Evolutionary conservation across 30 jellyfish, hydroid and myxozoan species (phyloP), one percentile per base, ranked within the genome.

Genomic region (Turritopsis dohrnii): DNA sequence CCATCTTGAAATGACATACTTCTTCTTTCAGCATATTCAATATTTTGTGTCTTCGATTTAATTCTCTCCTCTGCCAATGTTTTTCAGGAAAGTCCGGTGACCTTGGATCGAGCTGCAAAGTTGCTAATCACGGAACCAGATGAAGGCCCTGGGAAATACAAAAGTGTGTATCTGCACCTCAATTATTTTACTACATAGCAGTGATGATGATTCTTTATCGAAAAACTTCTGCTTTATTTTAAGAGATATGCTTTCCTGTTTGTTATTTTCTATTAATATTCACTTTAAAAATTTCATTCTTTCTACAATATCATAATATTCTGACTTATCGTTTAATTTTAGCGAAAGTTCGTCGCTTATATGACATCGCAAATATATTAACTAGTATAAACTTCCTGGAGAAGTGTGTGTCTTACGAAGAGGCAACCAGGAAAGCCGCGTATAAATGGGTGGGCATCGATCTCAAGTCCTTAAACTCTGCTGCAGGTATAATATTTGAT

Each of bases 271-370:
- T 18, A 21, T 29, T 0, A 18, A 16, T 21, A 18, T 72, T 18
- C 21, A 72, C 28, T 29, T 21, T 60, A 60, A 60, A 21, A 23
- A 60, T 60, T 54, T 23, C 73, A 18, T 21, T 18, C 0, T 60
- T 54, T 54, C n/a, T 54, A 54, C n/a, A 54, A 54, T 54, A n/a
- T n/a, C 72, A 18, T 5, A 28, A 83, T 7, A 8, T 83, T 18
- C 21, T 21, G 5, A 31, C 53, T 31, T 66, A 54, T 76, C 18
- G 53, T 4, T 13, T 76, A 52, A 19, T 66, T 66, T 54, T 79
- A 91, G 97, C 97, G 0, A 86, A 91, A 79, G 97, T 91, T 29
- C 81, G 97, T 24, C 93, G 97, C 22, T 73, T 91, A 18, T 91
- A 91, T 84, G 97, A 91, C 83, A 91, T 91, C 29, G 97, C 97